phyloP scores from a whole-genome alignment of 2,113 vertebrate species.

The Lipophrys pholis region DNA sequence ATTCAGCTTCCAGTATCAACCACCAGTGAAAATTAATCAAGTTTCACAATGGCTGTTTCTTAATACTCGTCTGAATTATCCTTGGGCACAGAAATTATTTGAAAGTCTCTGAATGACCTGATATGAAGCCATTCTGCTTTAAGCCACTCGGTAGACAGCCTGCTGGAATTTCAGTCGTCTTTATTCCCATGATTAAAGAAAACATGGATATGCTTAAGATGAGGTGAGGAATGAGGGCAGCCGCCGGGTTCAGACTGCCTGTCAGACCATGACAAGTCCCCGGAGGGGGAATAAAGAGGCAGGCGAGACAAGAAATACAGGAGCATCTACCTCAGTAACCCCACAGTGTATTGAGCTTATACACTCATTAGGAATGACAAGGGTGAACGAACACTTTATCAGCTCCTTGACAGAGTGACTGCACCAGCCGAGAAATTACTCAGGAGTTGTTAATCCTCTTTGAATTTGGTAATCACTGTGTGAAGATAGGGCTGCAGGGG shows the following conservation, averaged over 20 bases:
- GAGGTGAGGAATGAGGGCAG: constrained; percentile 45
- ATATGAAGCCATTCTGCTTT: constrained; percentile 19
- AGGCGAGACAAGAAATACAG: constrained; percentile 45
- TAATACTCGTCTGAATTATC: constrained; percentile 3
- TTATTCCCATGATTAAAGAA: constrained; percentile 55
- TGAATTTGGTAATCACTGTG: constrained; percentile 59
- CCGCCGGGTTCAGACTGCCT: constrained; percentile 63
- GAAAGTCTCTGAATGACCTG: constrained; percentile 10
- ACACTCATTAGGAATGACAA: constrained; percentile 40
- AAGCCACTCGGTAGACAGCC: constrained; percentile 25
- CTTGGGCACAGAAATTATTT: neutral
- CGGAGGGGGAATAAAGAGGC: constrained; percentile 56
- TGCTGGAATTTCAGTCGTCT: constrained; percentile 45
- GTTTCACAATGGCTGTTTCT: neutral
- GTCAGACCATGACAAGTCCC: constrained; percentile 68
- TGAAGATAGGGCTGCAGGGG: constrained; percentile 34
- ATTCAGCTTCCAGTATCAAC: neutral
- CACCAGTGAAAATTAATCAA: neutral
- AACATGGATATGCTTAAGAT: constrained; percentile 45
- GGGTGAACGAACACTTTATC: constrained; percentile 62
- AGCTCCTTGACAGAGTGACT: constrained; percentile 43
- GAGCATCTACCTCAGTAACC: constrained; percentile 39
- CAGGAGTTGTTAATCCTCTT: constrained; percentile 56
- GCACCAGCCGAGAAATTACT: constrained; percentile 45
- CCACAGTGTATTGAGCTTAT: constrained; percentile 29